Conservation (phyloP, 2,888 invertebrate genomes). For the Callyntrura sp. region DNA sequence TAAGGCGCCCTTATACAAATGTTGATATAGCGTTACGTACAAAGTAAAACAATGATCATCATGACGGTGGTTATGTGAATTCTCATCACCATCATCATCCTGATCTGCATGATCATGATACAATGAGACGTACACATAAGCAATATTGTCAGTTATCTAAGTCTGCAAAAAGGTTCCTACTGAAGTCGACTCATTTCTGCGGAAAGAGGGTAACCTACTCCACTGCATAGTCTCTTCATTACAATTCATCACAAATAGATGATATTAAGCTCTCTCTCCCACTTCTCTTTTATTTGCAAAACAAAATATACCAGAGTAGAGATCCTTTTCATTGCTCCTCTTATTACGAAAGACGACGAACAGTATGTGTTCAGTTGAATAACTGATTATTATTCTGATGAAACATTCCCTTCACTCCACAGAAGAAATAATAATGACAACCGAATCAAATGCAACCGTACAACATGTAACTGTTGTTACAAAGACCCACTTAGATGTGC, state of each 20-base stretch:
- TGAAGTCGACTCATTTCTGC: neutral
- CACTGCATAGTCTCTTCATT: neutral
- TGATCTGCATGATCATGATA: neutral
- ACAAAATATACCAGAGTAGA: too few relatives aligned
- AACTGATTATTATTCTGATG: constrained; percentile 25
- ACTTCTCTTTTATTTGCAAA: neutral
- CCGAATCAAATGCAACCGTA: too few relatives aligned
- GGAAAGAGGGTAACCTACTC: neutral
- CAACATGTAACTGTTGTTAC: too few relatives aligned
- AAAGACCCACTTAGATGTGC: too few relatives aligned
- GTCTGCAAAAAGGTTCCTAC: neutral
- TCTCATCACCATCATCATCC: neutral
- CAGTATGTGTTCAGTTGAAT: constrained; percentile 4
- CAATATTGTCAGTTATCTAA: constrained; percentile 1
- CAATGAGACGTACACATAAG: neutral
- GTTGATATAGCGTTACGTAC: neutral
- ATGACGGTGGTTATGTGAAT: neutral
- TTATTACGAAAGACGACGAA: neutral
- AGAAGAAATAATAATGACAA: neutral
- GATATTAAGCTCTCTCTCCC: neutral
- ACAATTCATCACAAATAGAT: neutral
- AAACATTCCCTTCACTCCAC: neutral
- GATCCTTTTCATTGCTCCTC: neutral
- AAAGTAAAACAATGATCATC: constrained; percentile 5
- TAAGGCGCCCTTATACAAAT: neutral